Evolutionary conservation across 2,113 vertebrate genomes (phyloP).

Genomic region (Microcebus lehilahytsara): DNA sequence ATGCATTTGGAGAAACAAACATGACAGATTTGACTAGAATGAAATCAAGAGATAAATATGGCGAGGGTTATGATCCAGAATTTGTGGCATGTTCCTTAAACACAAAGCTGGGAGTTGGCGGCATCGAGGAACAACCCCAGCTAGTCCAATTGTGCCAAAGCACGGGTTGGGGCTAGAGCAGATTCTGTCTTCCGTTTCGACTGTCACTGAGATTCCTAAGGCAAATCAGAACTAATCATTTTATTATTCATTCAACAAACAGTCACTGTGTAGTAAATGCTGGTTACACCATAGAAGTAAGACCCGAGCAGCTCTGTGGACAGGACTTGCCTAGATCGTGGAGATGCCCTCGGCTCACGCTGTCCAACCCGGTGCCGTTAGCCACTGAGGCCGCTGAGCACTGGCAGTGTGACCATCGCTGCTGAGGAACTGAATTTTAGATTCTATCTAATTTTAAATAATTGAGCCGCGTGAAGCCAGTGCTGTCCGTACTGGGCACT

Average conservation of each 20-base stretch:
- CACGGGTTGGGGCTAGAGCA: neutral
- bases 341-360: rapidly evolving
- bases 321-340: neutral
- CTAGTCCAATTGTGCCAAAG: neutral
- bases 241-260: neutral
- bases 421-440: neutral
- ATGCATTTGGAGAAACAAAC: neutral
- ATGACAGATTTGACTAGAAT: neutral
- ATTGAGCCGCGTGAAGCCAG: rapidly evolving
- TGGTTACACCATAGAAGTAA: rapidly evolving
- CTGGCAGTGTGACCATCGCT: neutral
- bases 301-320: rapidly evolving
- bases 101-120: rapidly evolving
- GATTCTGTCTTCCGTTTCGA: neutral
- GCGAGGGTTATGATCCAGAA: neutral
- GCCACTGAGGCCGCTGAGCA: neutral
- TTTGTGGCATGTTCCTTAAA: neutral
- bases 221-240: neutral
- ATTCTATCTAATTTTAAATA: neutral
- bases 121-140: neutral
- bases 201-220: neutral
- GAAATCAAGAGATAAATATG: neutral
- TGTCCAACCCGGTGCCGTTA: rapidly evolving
- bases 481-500: neutral
- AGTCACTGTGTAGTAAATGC: neutral